phyloP scores from a whole-genome alignment of 2,888 invertebrate genomes.

The Drosophila bunnanda region DNA sequence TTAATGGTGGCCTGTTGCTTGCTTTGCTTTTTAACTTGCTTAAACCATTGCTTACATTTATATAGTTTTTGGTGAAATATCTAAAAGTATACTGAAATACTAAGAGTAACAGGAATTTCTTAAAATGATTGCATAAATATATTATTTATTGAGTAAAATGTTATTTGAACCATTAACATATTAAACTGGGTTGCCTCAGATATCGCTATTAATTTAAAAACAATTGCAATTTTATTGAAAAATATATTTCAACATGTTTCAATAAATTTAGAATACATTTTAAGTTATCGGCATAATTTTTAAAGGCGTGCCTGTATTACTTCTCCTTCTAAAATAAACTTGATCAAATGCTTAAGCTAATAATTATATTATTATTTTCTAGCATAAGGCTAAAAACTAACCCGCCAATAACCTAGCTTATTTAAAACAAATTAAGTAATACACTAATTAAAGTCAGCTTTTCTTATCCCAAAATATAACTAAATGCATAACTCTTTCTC shows the following conservation, averaged over 20 bases:
- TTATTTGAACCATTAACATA: too few species aligned
- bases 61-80: too few species aligned
- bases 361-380: neutral
- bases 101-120: too few species aligned
- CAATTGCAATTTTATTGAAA: too few species aligned
- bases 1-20: constrained; percentile 41
- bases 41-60: neutral
- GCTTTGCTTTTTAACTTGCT: constrained; percentile 3
- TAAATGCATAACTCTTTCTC: constrained; percentile 56
- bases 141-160: too few species aligned
- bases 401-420: neutral
- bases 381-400: neutral
- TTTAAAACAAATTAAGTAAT: neutral
- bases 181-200: too few species aligned
- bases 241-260: too few species aligned
- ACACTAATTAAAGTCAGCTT: neutral
- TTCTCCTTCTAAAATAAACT: neutral
- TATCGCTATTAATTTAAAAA: too few species aligned
- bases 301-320: neutral
- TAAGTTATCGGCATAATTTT: too few species aligned
- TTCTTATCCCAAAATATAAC: constrained; percentile 20
- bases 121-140: too few species aligned
- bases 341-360: neutral
- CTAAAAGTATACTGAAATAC: too few species aligned
- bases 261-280: too few species aligned